A percentile compares a stretch with the other conserved stretches of the same genome.
phyloP scores from a whole-genome alignment of 2,113 vertebrate genomes.

The Zapornia atra region DNA sequence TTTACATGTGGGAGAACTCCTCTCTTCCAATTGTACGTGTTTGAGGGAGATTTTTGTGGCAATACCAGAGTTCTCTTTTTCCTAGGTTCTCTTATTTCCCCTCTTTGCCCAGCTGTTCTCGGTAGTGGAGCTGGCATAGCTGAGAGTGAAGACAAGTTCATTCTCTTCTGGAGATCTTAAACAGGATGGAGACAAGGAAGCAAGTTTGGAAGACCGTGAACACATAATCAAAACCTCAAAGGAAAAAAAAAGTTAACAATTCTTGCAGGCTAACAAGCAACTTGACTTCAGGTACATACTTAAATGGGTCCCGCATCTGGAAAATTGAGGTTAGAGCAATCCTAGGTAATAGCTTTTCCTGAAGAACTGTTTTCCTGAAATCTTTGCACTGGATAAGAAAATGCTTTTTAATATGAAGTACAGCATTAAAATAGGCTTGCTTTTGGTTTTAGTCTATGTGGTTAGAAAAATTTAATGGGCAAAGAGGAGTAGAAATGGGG shows the following conservation, averaged over 20 bases:
- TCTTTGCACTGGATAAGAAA: neutral
- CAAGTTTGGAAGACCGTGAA: neutral
- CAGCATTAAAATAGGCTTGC: neutral
- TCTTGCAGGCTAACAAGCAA: neutral
- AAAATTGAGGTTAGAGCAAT: neutral
- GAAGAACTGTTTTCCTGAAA: neutral
- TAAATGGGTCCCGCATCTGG: neutral
- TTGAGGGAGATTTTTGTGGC: neutral
- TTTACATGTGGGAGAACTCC: neutral
- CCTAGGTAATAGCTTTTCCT: neutral
- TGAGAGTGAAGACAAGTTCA: neutral
- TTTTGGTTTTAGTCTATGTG: neutral
- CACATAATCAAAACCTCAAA: neutral
- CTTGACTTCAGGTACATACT: neutral
- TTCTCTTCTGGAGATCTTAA: neutral
- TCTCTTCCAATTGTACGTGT: neutral
- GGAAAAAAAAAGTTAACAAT: neutral
- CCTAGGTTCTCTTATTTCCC: neutral
- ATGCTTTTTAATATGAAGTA: neutral
- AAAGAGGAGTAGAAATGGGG: neutral
- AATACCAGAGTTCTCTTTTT: neutral
- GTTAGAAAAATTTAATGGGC: neutral
- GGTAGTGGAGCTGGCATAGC: neutral
- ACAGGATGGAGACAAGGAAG: neutral
- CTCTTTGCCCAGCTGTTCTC: neutral